A percentile compares a stretch with the other conserved stretches of the same genome.
Evolutionary conservation across 2,797 vertebrate genomes (phyloP).

Genomic region (Octomys mimax): DNA sequence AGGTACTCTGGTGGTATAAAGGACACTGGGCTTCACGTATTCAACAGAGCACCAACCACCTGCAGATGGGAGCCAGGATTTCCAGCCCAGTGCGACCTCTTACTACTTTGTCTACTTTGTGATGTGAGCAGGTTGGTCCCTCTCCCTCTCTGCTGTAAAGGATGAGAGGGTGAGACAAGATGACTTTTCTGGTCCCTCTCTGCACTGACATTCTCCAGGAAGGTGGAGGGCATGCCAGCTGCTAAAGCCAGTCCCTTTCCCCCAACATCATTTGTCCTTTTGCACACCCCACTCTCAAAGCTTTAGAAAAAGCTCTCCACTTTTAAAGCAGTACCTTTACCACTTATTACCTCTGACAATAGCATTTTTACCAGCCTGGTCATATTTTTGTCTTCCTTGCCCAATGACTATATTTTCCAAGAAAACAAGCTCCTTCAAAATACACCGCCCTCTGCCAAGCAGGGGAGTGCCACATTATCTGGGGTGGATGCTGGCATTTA

Average conservation of each 20-base stretch:
- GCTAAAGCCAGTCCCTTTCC: neutral
- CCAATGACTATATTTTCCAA: conserved; percentile 80
- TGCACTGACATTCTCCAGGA: neutral
- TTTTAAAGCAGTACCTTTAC: conserved; percentile 55
- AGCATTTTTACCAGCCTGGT: conserved; percentile 67
- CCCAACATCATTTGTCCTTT: neutral
- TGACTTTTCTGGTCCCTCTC: neutral
- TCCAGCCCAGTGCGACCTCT: neutral
- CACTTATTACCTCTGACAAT: conserved; percentile 71
- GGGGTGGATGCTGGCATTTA: conserved; percentile 78
- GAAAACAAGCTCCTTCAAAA: conserved; percentile 76
- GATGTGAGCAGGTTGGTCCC: neutral
- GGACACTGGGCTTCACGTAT: neutral
- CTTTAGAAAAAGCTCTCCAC: conserved; percentile 50
- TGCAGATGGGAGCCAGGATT: neutral
- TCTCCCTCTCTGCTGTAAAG: neutral
- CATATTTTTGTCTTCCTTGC: conserved; percentile 61
- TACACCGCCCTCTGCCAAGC: conserved; percentile 24
- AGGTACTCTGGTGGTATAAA: neutral
- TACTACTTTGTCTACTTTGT: neutral
- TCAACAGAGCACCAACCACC: neutral
- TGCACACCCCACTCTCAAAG: neutral
- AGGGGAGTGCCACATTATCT: conserved; percentile 70
- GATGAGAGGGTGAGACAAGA: neutral
- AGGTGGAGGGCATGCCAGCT: neutral